Percentiles rank a stretch among this genome's conserved stretches.
Conservation (phyloP, 2,113 vertebrate species). For the Calidris pygmaea region DNA sequence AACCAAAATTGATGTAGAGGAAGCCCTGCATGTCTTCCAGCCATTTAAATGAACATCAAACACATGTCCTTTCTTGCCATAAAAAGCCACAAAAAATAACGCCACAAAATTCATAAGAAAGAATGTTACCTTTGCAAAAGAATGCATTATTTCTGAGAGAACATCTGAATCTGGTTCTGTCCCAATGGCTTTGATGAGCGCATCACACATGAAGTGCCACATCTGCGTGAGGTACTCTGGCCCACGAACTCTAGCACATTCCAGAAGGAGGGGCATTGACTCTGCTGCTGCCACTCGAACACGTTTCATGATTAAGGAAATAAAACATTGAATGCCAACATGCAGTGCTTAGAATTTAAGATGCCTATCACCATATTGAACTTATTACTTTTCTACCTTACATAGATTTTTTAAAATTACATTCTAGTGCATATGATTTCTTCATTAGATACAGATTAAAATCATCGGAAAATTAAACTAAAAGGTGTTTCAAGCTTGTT, state of each 20-base stretch:
- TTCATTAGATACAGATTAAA: background rate
- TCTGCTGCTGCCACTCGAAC: conserved; percentile 96
- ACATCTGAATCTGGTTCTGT: conserved; percentile 97
- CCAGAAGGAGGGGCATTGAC: conserved; percentile 95
- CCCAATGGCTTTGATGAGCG: conserved; percentile 96
- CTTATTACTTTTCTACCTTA: background rate
- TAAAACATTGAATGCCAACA: background rate
- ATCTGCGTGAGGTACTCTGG: conserved; percentile 97
- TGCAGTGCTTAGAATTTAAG: background rate
- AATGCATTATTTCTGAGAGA: conserved; percentile 98
- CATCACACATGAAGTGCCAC: conserved; percentile 99
- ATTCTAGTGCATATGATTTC: background rate
- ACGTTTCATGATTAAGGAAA: conserved; percentile 83
- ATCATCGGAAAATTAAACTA: background rate
- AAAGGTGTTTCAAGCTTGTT: background rate
- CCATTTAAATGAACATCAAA: background rate
- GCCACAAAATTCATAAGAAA: background rate
- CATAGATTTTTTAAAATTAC: background rate
- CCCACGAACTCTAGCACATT: conserved; percentile 91
- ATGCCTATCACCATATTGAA: background rate
- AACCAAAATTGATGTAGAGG: background rate
- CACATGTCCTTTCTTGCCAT: fast-evolving
- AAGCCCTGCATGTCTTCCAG: background rate
- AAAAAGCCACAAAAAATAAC: background rate
- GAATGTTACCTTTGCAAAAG: conserved; percentile 92